phyloP scores from a whole-genome alignment of 2,113 vertebrate genomes.

The Lucifuga dentata region DNA sequence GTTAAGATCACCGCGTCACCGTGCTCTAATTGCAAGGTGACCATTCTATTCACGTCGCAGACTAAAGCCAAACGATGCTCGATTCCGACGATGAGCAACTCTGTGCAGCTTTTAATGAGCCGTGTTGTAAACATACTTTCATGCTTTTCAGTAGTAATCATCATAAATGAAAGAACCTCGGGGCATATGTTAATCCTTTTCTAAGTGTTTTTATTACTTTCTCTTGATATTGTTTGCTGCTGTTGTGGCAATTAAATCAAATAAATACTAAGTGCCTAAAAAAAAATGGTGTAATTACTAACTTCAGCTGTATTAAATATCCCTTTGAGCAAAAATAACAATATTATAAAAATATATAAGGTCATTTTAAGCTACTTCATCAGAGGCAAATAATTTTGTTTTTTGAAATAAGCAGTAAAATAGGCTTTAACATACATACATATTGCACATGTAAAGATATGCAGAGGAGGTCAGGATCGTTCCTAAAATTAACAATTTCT shows the following conservation, averaged over 20 bases:
- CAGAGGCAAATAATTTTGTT: too few species aligned
- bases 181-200: conserved; percentile 36
- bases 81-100: conserved; percentile 34
- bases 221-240: conserved; percentile 21
- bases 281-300: conserved; percentile 32
- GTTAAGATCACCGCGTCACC: conserved; percentile 59
- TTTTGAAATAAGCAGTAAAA: too few species aligned
- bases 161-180: conserved; percentile 41
- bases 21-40: conserved; percentile 68
- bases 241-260: conserved; percentile 34
- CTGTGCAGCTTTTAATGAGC: conserved; percentile 62
- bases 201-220: neutral
- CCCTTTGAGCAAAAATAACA: conserved; percentile 7
- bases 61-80: conserved; percentile 20
- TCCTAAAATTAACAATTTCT: too few species aligned
- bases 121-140: conserved; percentile 59
- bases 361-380: too few species aligned
- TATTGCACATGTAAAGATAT: too few species aligned
- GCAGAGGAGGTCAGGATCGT: too few species aligned
- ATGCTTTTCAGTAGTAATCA: conserved; percentile 47
- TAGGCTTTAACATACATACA: too few species aligned
- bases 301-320: conserved; percentile 6
- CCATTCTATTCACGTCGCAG: conserved; percentile 45
- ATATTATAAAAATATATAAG: too few species aligned
- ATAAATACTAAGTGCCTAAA: conserved; percentile 28